phyloP scores from a whole-genome alignment of 92 coral and sea anemone genomes.

The Paragorgia papillata region DNA sequence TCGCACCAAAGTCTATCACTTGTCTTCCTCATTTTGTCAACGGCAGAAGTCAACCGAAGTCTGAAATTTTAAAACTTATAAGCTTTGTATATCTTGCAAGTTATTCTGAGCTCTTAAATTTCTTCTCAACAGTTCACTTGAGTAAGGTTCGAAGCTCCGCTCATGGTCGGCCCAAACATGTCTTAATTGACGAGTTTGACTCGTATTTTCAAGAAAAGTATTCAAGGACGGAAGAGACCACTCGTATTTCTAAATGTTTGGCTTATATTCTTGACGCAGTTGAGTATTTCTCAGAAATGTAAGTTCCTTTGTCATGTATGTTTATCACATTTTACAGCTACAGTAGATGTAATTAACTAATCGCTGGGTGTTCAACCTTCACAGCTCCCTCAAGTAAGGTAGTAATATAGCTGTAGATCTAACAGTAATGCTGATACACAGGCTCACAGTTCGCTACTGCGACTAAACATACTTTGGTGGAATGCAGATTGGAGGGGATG shows the following conservation, averaged over 20 bases:
- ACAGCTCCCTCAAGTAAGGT: no score
- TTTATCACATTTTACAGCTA: background rate
- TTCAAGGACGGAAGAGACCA: slow-evolving; percentile 77
- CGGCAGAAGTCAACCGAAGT: slow-evolving; percentile 66
- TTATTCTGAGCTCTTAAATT: slow-evolving; percentile 64
- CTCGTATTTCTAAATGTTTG: slow-evolving; percentile 70
- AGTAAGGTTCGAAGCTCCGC: slow-evolving; percentile 22
- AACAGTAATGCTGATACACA: no score
- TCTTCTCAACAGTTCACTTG: slow-evolving; percentile 73
- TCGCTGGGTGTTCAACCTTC: no score
- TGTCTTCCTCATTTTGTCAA: slow-evolving; percentile 73
- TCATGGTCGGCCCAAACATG: slow-evolving; percentile 37
- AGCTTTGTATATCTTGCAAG: slow-evolving; percentile 77
- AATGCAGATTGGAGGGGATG: no score
- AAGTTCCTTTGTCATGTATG: slow-evolving; percentile 33
- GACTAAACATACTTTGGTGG: no score
- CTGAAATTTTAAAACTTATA: slow-evolving; percentile 64
- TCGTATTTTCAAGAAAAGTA: slow-evolving; percentile 52
- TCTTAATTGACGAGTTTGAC: slow-evolving; percentile 77
- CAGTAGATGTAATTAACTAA: background rate
- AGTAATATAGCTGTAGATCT: no score
- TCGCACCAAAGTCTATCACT: slow-evolving; percentile 65
- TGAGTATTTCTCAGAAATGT: slow-evolving; percentile 65
- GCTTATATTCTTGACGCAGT: slow-evolving; percentile 86
- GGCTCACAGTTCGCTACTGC: no score